Evolutionary conservation across 2,888 invertebrate genomes (phyloP).

Genomic region (Acanthosepion pharaonis): DNA sequence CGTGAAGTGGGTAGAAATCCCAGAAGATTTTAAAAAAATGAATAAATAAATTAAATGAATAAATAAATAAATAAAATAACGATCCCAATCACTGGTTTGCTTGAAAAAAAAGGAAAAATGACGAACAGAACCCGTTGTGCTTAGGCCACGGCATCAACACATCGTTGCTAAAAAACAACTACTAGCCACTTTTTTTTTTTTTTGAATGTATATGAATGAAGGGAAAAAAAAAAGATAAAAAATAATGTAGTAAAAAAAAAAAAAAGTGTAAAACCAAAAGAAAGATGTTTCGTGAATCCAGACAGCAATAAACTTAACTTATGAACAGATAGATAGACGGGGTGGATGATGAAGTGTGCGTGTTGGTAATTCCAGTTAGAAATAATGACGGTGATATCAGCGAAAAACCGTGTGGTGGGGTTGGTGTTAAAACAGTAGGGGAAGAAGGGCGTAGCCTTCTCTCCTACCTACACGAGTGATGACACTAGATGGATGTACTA

Average conservation of each 20-base stretch:
- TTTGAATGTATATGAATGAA: not conserved
- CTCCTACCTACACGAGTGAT: constrained; percentile 33
- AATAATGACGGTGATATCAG: not conserved
- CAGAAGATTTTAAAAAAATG: not conserved
- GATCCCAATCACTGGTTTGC: not conserved
- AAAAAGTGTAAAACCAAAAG: not conserved
- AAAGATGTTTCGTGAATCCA: not conserved
- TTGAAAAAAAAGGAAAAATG: not conserved
- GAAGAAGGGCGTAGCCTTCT: constrained; percentile 1
- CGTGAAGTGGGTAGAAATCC: not conserved
- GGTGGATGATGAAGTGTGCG: not conserved
- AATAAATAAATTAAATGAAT: not conserved
- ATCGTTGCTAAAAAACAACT: not conserved
- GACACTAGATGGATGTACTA: constrained; percentile 16
- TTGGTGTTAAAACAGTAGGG: not conserved
- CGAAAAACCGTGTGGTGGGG: not conserved
- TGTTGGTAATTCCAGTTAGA: not conserved
- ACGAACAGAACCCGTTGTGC: not conserved
- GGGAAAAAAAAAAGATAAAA: not conserved
- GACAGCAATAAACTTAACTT: not conserved
- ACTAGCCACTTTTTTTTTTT: not conserved
- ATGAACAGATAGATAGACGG: too few species aligned
- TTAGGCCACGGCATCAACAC: not conserved
- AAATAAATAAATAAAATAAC: not conserved
- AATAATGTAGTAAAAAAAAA: not conserved